These are phyloP conservation scores for Athripsodes cinereus DNA, from an alignment of 2,888 invertebrate genomes.

Conservation along the genomic window DNA sequence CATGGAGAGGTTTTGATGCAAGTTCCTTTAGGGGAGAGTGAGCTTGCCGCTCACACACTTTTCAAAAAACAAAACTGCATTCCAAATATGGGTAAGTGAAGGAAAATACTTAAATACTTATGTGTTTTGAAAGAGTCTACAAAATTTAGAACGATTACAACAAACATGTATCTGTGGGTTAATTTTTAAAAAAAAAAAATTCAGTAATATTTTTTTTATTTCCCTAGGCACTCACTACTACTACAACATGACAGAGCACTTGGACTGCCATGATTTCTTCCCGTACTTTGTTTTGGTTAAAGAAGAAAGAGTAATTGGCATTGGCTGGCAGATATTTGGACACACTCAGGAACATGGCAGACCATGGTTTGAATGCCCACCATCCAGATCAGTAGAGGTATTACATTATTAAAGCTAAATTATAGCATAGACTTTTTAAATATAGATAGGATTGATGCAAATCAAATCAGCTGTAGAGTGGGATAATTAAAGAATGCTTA, in stretches of 20 bases:
- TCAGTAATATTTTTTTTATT: background rate
- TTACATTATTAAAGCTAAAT: too few species aligned
- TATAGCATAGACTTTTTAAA: too few species aligned
- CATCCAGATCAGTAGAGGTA: conserved; percentile 31
- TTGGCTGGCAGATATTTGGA: conserved; percentile 38
- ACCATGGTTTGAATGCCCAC: conserved; percentile 37
- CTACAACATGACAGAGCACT: conserved; percentile 37
- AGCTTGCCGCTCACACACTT: conserved; percentile 35
- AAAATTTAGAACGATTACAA: too few species aligned
- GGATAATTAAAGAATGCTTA: too few species aligned
- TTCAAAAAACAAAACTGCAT: conserved; percentile 40
- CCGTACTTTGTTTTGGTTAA: conserved; percentile 40
- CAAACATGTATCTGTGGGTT: too few species aligned
- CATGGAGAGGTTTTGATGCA: conserved; percentile 37
- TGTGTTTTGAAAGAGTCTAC: too few species aligned
- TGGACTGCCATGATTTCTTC: conserved; percentile 35
- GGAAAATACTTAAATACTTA: too few species aligned
- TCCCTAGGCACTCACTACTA: conserved; percentile 39
- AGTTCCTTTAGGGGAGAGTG: conserved; percentile 37
- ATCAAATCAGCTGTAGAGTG: too few species aligned
- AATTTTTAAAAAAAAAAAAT: too few species aligned
- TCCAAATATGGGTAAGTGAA: conserved; percentile 38
- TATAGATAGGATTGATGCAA: too few species aligned
- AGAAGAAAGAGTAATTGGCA: conserved; percentile 36
- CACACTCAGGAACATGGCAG: conserved; percentile 29